Evolutionary conservation across 2,113 vertebrate species (phyloP), one percentile per base, ranked within the genome.

Genomic region (Apeltes quadracus): DNA sequence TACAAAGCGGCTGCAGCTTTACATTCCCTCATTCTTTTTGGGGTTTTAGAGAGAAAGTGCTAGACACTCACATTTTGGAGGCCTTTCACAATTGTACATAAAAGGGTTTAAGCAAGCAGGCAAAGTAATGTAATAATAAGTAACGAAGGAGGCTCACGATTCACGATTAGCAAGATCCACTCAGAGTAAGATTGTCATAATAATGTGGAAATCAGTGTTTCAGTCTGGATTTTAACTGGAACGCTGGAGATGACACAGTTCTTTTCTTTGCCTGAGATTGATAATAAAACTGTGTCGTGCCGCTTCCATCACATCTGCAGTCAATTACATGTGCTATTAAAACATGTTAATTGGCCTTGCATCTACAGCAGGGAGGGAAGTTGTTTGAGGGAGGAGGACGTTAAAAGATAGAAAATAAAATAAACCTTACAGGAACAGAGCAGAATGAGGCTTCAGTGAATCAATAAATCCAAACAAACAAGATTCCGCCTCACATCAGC

Each of bases 281-380:
- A 13, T 27, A 58, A 56, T 55, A 46, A 5, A 53, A 16, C 7
- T n/a, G 20, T 51, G 57, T 53, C 59, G 53, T 56, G 29, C 51
- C 34, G 54, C 48, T 44, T 65, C 72, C 58, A 61, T 67, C 56
- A 54, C 58, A 22, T 58, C 51, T 22, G 64, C 68, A 55, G n/a
- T 41, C 61, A 75, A 81, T 79, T 75, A 61, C 65, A 63, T 57
- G 7, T 76, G 72, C 76, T 69, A 62, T 58, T 73, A 80, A 89
- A 85, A 76, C 61, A 56, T 74, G 69, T 79, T 48, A 74, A 72
- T 64, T 27, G 75, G 69, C 20, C 38, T 69, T 74, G 56, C 75
- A 14, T 23, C 51, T 62, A 67, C 38, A 18, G n/a, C 25, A 55
- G 50, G 14, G 38, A 50, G 66, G 46, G 36, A 22, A 13, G 36